Conservation (phyloP, 1,140 invertebrate species). For the Drosophila subobscura region DNA sequence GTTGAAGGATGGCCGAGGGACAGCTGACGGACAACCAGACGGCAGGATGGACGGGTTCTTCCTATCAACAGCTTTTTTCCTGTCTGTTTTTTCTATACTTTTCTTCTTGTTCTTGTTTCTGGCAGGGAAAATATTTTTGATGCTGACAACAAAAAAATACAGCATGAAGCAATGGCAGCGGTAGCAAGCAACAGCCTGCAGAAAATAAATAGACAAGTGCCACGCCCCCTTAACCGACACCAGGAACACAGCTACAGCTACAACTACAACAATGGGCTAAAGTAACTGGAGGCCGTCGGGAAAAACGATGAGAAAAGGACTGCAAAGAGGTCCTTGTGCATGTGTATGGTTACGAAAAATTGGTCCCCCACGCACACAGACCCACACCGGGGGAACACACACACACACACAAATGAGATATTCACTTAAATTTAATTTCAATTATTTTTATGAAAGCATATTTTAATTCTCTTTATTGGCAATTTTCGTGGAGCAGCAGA, state of each 20-base stretch:
- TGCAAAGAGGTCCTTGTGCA: slow-evolving; percentile 13
- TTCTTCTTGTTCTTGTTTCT: slow-evolving; percentile 14
- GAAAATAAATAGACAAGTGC: slow-evolving; percentile 62
- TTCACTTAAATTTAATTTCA: slow-evolving; percentile 74
- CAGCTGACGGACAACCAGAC: slow-evolving; percentile 41
- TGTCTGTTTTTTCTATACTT: slow-evolving; percentile 18
- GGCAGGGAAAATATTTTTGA: slow-evolving; percentile 68
- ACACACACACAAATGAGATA: slow-evolving; percentile 29
- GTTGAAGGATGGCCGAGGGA: slow-evolving; percentile 63
- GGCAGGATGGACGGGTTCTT: slow-evolving; percentile 16
- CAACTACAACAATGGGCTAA: background rate
- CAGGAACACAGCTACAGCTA: slow-evolving; percentile 10
- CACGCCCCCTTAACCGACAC: slow-evolving; percentile 50
- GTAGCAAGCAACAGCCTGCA: slow-evolving; percentile 59
- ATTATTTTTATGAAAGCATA: slow-evolving; percentile 75
- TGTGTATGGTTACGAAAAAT: slow-evolving; percentile 48
- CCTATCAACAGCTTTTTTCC: slow-evolving; percentile 70
- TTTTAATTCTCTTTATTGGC: slow-evolving; percentile 77
- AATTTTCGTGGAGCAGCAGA: slow-evolving; percentile 51
- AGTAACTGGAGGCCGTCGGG: slow-evolving; percentile 38
- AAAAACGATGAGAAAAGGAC: slow-evolving; percentile 16
- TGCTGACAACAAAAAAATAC: slow-evolving; percentile 40
- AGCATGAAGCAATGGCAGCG: slow-evolving; percentile 21
- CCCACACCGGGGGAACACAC: background rate
- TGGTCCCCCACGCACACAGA: slow-evolving; percentile 23